A percentile compares a stretch with the other conserved stretches of the same genome.
phyloP scores from a whole-genome alignment of 2,888 invertebrate genomes.

The Buathra laborator region DNA sequence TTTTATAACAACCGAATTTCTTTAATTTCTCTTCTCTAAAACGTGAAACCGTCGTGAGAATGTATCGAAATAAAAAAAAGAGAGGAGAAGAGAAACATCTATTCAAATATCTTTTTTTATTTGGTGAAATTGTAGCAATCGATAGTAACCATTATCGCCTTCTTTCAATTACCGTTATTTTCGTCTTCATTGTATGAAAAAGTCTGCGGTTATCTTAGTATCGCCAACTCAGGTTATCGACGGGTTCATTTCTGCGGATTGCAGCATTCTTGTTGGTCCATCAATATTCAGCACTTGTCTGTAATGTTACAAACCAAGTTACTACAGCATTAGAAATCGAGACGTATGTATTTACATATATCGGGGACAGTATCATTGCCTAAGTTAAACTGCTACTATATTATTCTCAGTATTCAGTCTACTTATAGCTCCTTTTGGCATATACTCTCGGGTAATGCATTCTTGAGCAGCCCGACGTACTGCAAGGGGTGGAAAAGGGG shows the following conservation, averaged over 20 bases:
- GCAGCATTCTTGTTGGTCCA: background rate
- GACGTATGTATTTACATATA: background rate
- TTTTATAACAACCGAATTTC: background rate
- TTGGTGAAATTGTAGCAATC: background rate
- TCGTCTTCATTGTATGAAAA: background rate
- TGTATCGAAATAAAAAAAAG: background rate
- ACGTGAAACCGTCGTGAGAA: background rate
- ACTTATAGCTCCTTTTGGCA: constrained; percentile 14
- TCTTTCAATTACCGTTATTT: background rate
- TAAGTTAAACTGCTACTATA: constrained; percentile 5
- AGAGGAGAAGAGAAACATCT: background rate
- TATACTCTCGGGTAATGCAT: constrained; percentile 48
- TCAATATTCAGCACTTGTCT: background rate
- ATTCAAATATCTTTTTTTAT: background rate
- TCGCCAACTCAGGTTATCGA: background rate
- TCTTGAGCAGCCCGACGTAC: constrained; percentile 39
- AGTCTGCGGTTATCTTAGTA: background rate
- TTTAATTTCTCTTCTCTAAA: background rate
- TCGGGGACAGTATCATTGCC: background rate
- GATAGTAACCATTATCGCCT: too few species aligned
- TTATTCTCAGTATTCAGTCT: constrained; percentile 19
- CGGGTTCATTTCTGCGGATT: background rate
- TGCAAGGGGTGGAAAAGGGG: background rate
- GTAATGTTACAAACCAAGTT: background rate
- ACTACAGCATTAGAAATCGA: background rate